phyloP scores from a whole-genome alignment of 2,113 vertebrate species.

The Alces alces region DNA sequence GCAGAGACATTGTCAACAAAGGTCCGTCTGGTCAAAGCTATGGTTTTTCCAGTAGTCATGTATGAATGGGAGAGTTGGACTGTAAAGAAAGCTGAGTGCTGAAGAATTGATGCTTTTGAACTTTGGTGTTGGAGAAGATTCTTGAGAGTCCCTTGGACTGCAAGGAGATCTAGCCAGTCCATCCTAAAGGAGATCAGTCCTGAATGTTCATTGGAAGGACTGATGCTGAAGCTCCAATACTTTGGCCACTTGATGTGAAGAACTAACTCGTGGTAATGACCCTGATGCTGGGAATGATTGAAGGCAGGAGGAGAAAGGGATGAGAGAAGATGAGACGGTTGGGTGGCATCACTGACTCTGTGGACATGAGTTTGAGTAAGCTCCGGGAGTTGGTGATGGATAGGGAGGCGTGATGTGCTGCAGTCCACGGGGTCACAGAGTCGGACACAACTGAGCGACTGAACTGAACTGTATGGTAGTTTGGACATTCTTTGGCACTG shows the following conservation, averaged over 20 bases:
- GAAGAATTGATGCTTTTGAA: neutral
- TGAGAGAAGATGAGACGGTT: neutral
- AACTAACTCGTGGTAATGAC: neutral
- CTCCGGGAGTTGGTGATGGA: neutral
- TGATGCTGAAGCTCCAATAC: neutral
- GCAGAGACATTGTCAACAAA: neutral
- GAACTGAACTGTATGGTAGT: neutral
- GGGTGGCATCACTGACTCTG: neutral
- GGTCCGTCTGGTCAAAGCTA: neutral
- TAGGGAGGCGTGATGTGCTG: neutral
- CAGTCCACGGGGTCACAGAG: neutral
- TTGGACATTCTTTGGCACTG: neutral
- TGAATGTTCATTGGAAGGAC: neutral
- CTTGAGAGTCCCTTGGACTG: neutral
- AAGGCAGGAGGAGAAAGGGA: neutral
- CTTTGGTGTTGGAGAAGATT: neutral
- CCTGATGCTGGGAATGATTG: neutral
- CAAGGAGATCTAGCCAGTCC: neutral
- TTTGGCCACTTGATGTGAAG: neutral
- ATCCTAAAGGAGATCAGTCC: neutral
- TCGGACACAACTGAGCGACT: rapidly evolving
- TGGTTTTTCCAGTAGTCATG: neutral
- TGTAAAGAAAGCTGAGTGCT: neutral
- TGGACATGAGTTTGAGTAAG: neutral
- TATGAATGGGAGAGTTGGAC: neutral